These are phyloP conservation scores for Dreissena polymorpha DNA, from an alignment of 1,140 invertebrate species.

Conservation along the genomic window DNA sequence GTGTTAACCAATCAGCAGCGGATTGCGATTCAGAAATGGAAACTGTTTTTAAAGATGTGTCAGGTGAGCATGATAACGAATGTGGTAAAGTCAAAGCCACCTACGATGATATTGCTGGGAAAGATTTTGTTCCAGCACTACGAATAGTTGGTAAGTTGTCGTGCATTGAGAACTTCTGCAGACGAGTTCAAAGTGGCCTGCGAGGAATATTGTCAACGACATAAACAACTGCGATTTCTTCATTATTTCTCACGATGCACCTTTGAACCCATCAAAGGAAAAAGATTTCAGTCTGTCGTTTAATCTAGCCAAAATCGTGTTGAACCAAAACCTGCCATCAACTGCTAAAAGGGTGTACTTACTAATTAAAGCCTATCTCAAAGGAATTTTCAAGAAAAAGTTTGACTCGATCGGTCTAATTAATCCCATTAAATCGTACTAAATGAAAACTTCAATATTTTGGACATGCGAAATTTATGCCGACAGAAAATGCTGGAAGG, in stretches of 20 bases:
- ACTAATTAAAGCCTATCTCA: conserved; percentile 32
- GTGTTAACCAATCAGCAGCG: not conserved
- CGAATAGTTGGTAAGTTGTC: conserved; percentile 3
- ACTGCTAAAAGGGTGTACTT: conserved; percentile 19
- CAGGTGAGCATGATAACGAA: not conserved
- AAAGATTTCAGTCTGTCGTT: conserved; percentile 35
- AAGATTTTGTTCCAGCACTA: conserved; percentile 30
- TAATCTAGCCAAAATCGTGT: not conserved
- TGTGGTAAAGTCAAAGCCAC: not conserved
- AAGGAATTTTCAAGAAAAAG: conserved; percentile 2
- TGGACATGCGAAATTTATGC: not conserved
- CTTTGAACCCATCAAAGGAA: not conserved
- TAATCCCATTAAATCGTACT: not conserved
- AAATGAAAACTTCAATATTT: conserved; percentile 29
- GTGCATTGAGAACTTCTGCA: conserved; percentile 8
- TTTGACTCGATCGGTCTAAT: conserved; percentile 7
- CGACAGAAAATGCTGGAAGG: not conserved
- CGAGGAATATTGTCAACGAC: conserved; percentile 11
- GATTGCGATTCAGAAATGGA: not conserved
- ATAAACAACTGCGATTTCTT: conserved; percentile 12
- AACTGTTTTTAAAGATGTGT: not conserved
- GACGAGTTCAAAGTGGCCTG: conserved; percentile 31
- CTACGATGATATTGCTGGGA: conserved; percentile 9
- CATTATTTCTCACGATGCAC: conserved; percentile 25
- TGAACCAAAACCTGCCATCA: not conserved